Evolutionary conservation across 2,113 vertebrate genomes (phyloP), one percentile per base, ranked within the genome.

Genomic region (Ptyas mucosa): DNA sequence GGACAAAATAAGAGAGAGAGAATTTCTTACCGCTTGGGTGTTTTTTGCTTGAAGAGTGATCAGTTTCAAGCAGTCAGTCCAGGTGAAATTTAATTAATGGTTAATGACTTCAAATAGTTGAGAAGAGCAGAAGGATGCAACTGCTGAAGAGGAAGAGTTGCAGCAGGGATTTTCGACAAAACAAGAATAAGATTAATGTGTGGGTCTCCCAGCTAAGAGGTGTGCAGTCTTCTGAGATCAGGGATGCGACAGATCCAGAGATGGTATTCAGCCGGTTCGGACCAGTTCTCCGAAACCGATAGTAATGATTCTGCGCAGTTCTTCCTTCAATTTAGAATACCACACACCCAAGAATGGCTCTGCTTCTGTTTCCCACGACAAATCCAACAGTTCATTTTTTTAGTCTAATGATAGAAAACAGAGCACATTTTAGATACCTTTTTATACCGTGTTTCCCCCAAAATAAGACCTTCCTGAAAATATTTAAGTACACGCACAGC

Each of bases 31-130:
- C 94, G 90, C 89, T 91, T 89, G 89, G 61, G 3, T 93, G 96
- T 90, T 94, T 46, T 96, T 94, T 96, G 95, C 95, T 94, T 96
- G 95, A 95, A 94, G 94, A 81, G 91, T 92, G 75, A 95, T 96
- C 93, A 94, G 93, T 95, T 92, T 96, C 95, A 96, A 96, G 95
- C 91, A 92, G 87, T 90, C 14, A 49, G 91, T 93, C 95, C 91
- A 95, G 93, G 90, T 90, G 91, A 91, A 54, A 94, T 96, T 96
- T 94, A 95, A 94, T 95, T 95, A 95, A 87, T 61, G 96, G 6
- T 15, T 39, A 75, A 39, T n/a, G 2, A 3, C 29, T 34, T 34
- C 15, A 18, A 75, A 34, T 39, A 34, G n/a, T 8, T 20, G 2
- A 39, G n/a, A 3, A 75, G 69, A 75, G 29, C 69, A 34, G 69